These are phyloP conservation scores for Coleophora deauratella DNA, from an alignment of 2,888 invertebrate genomes.

Conservation along the genomic window DNA sequence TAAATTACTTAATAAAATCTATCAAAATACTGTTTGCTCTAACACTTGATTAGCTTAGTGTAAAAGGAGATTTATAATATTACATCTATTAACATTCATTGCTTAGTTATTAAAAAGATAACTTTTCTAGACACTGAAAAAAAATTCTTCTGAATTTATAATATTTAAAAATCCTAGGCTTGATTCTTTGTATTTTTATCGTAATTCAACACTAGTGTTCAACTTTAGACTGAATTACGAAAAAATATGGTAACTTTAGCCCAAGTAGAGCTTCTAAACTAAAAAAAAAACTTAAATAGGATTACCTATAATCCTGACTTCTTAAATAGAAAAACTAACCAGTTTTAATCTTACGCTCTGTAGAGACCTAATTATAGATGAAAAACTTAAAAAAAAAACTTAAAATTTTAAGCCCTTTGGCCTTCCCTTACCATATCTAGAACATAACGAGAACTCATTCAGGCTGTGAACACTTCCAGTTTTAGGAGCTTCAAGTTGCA, in stretches of 20 bases:
- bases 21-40: conserved; percentile 45
- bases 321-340: conserved; percentile 63
- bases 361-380: conserved; percentile 67
- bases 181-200: conserved; percentile 25
- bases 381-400: conserved; percentile 48
- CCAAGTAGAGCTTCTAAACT: conserved; percentile 41
- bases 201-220: conserved; percentile 2
- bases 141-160: conserved; percentile 66
- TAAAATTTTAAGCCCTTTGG: conserved; percentile 43
- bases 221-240: conserved; percentile 16
- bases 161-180: conserved; percentile 51
- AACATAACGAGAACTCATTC: conserved; percentile 67
- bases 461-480: conserved; percentile 67
- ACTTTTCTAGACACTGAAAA: conserved; percentile 62
- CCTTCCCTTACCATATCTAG: conserved; percentile 65
- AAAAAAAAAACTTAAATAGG: conserved; percentile 62
- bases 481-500: conserved; percentile 47
- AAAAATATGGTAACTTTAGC: conserved; percentile 28
- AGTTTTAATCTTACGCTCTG: conserved; percentile 65
- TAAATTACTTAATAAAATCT: conserved; percentile 29
- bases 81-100: conserved; percentile 50
- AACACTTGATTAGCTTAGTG: conserved; percentile 60
- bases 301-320: conserved; percentile 50
- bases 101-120: conserved; percentile 48
- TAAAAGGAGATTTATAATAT: conserved; percentile 56